Evolutionary conservation across 2,797 vertebrate species (phyloP).

Genomic region (Falco concolor): DNA sequence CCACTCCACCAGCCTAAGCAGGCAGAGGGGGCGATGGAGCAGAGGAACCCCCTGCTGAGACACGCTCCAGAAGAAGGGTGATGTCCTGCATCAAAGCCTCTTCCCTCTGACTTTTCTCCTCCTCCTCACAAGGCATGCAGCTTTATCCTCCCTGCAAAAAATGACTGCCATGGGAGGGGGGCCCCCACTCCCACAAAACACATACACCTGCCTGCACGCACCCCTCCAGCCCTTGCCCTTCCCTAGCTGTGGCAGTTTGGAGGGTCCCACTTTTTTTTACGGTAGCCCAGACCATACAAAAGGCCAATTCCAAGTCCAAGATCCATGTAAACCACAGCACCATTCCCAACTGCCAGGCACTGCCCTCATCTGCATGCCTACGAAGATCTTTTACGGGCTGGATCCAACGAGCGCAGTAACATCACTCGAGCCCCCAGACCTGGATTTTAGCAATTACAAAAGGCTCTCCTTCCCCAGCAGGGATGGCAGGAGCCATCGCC

Average conservation of each 20-base stretch:
- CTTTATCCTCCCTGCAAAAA: background rate
- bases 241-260: background rate
- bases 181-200: background rate
- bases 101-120: background rate
- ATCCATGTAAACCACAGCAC: background rate
- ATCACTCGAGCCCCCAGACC: background rate
- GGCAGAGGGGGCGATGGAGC: background rate
- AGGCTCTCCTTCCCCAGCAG: background rate
- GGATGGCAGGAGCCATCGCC: background rate
- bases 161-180: fast-evolving
- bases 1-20: background rate
- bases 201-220: fast-evolving
- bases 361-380: background rate
- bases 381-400: background rate
- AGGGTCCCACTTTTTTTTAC: background rate
- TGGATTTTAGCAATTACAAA: background rate
- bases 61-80: background rate
- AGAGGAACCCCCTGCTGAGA: background rate
- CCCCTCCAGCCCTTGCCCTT: background rate
- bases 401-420: fast-evolving
- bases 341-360: background rate
- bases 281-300: background rate
- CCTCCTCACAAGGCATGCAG: background rate
- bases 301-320: background rate
- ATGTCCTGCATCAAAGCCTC: background rate